phyloP scores from a whole-genome alignment of 1,140 invertebrate genomes.

The Drosophila sucinea region DNA sequence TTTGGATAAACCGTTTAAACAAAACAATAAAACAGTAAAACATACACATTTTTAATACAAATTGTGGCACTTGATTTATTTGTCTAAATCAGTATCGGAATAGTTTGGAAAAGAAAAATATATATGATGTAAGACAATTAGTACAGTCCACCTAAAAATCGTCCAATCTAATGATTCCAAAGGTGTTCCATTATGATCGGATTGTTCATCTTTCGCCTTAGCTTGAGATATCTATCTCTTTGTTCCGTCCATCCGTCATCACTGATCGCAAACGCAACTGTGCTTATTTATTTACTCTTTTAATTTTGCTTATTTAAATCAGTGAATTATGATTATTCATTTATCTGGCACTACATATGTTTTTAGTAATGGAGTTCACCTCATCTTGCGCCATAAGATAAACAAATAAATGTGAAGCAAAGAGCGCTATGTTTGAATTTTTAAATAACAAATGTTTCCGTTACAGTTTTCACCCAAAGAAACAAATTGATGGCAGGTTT shows the following conservation, averaged over 20 bases:
- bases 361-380: not conserved
- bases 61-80: slow-evolving; percentile 12
- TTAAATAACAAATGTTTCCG: too few species aligned
- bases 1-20: slow-evolving; percentile 26
- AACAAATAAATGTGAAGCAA: not conserved
- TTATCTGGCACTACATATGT: not conserved
- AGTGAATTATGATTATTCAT: not conserved
- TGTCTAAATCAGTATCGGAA: not conserved
- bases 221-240: too few species aligned
- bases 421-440: too few species aligned
- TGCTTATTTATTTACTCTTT: slow-evolving; percentile 3
- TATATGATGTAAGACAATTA: too few species aligned
- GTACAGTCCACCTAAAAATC: too few species aligned
- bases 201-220: too few species aligned
- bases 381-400: not conserved
- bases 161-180: too few species aligned
- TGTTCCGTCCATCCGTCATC: not conserved
- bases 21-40: slow-evolving; percentile 10
- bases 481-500: too few species aligned
- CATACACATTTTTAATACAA: slow-evolving; percentile 21
- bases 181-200: too few species aligned
- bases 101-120: too few species aligned
- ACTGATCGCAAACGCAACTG: not conserved
- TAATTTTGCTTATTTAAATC: not conserved
- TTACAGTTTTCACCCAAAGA: too few species aligned